Evolutionary conservation across 2,888 invertebrate species (phyloP).

Genomic region (Nemurella pictetii): DNA sequence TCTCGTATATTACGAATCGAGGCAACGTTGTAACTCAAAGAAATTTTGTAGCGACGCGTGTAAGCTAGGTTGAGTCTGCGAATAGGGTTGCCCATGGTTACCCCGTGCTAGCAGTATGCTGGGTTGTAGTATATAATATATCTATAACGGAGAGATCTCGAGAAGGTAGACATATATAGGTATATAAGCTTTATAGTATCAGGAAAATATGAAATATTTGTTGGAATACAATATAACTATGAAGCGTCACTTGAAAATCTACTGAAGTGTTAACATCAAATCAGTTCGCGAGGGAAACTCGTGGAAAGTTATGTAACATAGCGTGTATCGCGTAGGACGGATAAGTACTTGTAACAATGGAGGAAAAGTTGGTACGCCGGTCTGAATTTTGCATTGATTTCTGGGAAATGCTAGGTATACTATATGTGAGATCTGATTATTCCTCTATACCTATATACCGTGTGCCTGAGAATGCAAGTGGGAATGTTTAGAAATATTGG

Average conservation of each 20-base stretch:
- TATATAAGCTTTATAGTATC: neutral
- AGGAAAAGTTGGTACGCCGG: neutral
- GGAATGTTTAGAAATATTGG: neutral
- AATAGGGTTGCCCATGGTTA: neutral
- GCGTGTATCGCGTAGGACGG: neutral
- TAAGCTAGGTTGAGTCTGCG: neutral
- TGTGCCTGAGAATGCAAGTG: too few relatives aligned
- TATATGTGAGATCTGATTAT: neutral
- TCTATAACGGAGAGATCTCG: neutral
- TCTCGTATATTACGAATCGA: neutral
- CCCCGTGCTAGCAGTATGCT: neutral
- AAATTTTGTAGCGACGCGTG: slow-evolving; percentile 7
- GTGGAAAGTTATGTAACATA: neutral
- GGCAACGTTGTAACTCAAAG: neutral
- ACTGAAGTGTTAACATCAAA: neutral
- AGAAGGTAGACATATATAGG: neutral
- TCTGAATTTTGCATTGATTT: neutral
- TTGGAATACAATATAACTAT: neutral
- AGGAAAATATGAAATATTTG: slow-evolving; percentile 15
- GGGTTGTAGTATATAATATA: neutral
- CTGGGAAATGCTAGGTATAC: neutral
- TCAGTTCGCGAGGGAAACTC: neutral
- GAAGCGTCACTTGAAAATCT: neutral
- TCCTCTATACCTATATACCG: neutral
- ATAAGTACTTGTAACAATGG: neutral